These are phyloP conservation scores for Nymphalis urticae DNA, from an alignment of 2,888 invertebrate genomes.

Conservation along the genomic window DNA sequence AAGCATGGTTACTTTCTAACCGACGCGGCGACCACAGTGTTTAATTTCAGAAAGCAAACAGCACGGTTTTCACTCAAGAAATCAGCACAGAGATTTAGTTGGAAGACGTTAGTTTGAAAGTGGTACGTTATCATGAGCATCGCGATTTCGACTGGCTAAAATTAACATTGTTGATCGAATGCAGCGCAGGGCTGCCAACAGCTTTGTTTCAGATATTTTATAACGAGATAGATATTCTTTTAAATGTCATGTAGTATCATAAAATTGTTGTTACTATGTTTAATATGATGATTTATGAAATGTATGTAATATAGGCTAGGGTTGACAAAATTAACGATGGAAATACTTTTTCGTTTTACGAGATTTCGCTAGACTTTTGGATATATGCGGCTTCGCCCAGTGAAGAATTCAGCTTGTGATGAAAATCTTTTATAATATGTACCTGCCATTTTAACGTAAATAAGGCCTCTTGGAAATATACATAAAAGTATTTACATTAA, in stretches of 20 bases:
- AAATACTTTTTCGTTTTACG: too few relatives aligned
- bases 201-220: slow-evolving; percentile 37
- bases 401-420: too few relatives aligned
- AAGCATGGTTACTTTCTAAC: slow-evolving; percentile 25
- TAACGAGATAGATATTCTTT: slow-evolving; percentile 14
- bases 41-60: slow-evolving; percentile 17
- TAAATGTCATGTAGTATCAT: neutral
- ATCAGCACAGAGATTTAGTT: slow-evolving; percentile 21
- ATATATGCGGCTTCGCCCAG: too few relatives aligned
- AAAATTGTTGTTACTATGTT: neutral
- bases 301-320: too few relatives aligned
- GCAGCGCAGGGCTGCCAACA: slow-evolving; percentile 42
- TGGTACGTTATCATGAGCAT: slow-evolving; percentile 55
- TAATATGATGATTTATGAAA: neutral
- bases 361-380: too few relatives aligned
- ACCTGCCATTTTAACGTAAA: too few relatives aligned
- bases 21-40: slow-evolving; percentile 31
- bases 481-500: too few relatives aligned
- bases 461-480: too few relatives aligned
- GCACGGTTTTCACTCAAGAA: slow-evolving; percentile 35
- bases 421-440: too few relatives aligned
- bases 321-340: too few relatives aligned
- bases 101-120: slow-evolving; percentile 25
- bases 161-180: slow-evolving; percentile 65
- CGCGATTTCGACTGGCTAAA: slow-evolving; percentile 78